Base-by-base conservation (phyloP, 1,140 invertebrate genomes). In the Heliconius nattereri region DNA sequence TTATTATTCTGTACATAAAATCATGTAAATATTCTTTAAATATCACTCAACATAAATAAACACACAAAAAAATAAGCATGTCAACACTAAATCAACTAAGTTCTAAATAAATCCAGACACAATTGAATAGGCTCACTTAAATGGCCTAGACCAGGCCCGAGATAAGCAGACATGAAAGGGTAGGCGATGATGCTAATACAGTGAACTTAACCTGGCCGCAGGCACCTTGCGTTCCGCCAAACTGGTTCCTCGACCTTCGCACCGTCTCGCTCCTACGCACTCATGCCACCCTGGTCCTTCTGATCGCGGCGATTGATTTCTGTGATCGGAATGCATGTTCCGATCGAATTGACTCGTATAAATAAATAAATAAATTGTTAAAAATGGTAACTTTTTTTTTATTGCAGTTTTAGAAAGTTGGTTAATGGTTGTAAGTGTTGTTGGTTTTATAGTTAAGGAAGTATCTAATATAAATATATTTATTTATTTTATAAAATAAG, bases 181-280 rank as follows among this genome's bases (percentile, higher is more conserved):
- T 89, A 87, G 87, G 84, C 91, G 92, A 91, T 91, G 89, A 92
- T 90, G 90, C 86, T 92, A 92, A 92, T 94, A 89, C 85, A 88
- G 87, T 90, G 92, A 91, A 94, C 91, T 92, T 92, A 94, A 92
- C 89, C 87, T 86, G 89, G 89, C 88, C 90, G 85, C 82, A 87
- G 89, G 91, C 92, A 94, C 92, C 90, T 94, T 93, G 91, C 92
- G 87, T 89, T 90, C 91, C 86, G 85, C 86, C 87, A 92, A 94
- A 94, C 92, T 91, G 91, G 92, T 94, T 94, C 84, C 85, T 80
- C 91, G 91, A 92, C 92, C 91, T 94, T 93, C 91, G 86, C 85
- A 84, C 78, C 81, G 83, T 85, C 88, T 87, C 85, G 83, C 90
- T 90, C 84, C 84, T 88, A 81, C 81, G 79, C 83, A 82, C 83